Conservation (phyloP, 2,797 vertebrate genomes). For the Selene dorsalis region DNA sequence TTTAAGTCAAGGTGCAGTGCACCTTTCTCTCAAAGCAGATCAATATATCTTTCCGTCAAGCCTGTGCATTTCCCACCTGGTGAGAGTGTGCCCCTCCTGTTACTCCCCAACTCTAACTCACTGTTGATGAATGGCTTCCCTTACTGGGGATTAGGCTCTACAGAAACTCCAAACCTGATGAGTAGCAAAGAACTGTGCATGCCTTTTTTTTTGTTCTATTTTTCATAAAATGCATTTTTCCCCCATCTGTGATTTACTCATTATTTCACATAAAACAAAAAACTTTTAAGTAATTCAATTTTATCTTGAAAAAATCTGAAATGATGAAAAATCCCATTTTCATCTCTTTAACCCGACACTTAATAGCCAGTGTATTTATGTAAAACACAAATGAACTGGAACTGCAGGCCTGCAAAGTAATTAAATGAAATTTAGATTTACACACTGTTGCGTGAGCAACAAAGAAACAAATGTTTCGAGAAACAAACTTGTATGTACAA, state of each 20-base stretch:
- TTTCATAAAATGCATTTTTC: neutral
- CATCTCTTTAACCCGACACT: neutral
- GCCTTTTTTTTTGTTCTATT: neutral
- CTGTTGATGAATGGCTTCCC: conserved; percentile 41
- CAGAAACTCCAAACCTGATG: neutral
- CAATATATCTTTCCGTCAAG: conserved; percentile 44
- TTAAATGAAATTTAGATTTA: neutral
- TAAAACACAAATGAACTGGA: neutral
- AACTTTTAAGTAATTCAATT: neutral
- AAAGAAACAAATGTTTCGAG: neutral
- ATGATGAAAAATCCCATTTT: conserved; percentile 2
- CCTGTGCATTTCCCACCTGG: conserved; percentile 44
- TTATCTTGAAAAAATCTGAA: neutral
- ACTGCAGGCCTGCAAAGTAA: conserved; percentile 12
- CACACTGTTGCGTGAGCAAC: conserved; percentile 20
- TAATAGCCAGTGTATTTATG: neutral
- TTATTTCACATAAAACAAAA: neutral
- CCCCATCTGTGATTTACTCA: neutral
- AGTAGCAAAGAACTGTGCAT: neutral
- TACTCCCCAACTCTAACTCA: conserved; percentile 28
- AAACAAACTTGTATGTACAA: neutral
- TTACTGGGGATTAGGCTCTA: conserved; percentile 13
- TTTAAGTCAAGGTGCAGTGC: neutral
- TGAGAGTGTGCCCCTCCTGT: conserved; percentile 6
- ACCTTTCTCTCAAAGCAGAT: conserved; percentile 42